Evolutionary conservation across 1,140 invertebrate species (phyloP).

Genomic region (Apis mellifera): DNA sequence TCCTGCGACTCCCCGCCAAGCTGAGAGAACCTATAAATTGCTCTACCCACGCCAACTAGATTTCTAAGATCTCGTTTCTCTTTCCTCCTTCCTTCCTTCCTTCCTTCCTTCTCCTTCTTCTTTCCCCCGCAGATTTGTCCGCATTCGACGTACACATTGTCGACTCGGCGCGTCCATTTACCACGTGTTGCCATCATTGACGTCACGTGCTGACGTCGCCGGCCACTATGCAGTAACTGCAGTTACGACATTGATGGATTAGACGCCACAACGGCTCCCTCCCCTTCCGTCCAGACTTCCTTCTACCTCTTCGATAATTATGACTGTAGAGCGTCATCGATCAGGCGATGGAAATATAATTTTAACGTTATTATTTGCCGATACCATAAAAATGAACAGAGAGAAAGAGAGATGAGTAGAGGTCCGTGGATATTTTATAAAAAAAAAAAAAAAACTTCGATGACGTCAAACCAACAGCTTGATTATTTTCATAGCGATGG

Average conservation of each 20-base stretch:
- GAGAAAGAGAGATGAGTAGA: background rate
- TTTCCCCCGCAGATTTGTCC: background rate
- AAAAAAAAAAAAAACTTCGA: too few species aligned
- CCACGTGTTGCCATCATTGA: conserved; percentile 34
- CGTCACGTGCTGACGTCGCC: conserved; percentile 8
- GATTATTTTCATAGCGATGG: too few species aligned
- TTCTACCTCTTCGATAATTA: background rate
- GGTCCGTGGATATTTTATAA: background rate
- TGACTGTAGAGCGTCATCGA: background rate
- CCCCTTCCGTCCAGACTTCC: background rate
- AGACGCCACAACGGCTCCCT: too few species aligned
- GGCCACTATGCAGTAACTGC: background rate
- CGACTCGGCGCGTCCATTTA: background rate
- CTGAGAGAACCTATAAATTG: conserved; percentile 34
- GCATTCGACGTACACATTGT: background rate
- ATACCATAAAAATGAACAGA: too few species aligned
- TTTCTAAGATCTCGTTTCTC: background rate
- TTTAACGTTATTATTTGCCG: too few species aligned
- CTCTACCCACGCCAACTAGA: background rate
- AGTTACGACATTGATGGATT: background rate
- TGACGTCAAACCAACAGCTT: too few species aligned
- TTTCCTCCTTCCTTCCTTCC: too few species aligned
- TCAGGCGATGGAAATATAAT: background rate
- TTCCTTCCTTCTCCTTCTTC: background rate
- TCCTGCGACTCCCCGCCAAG: background rate